Base-by-base conservation (phyloP, 2,113 vertebrate genomes). In the Entomyzon cyanotis region DNA sequence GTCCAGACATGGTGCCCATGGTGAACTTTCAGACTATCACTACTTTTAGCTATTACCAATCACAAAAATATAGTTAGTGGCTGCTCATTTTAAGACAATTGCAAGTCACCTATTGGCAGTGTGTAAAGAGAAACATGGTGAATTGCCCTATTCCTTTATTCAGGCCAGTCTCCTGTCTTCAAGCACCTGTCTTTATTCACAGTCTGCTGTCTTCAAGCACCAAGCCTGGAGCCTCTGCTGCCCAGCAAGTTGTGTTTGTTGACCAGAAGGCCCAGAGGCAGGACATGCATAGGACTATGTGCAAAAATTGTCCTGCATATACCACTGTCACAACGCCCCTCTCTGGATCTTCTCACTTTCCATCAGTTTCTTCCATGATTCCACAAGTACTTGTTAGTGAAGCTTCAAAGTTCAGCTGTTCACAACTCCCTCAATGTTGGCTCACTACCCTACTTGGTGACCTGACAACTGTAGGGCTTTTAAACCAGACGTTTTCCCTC, bases 1-100 rank as follows among this genome's bases (percentile, higher is more conserved):
- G 88, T 80, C 85, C 90, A 93, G 85, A 86, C 83, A 30, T 24
- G n/a, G 28, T 65, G 85, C 23, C 88, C 93, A 82, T 77, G 88
- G 88, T 33, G 79, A 88, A 15, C 53, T 65, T 87, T 39, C 55
- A 95, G 59, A 83, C 65, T 88, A 52, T 62, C 71, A 25, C 67
- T 85, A 52, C 84, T 87, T 83, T 69, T 76, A 85, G 49, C 65
- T 84, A 25, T 65, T 93, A 77, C 50, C 55, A 49, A 13, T 85
- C 8, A 6, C 70, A 93, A 65, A 74, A 73, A 71, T 41, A 15
- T 64, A 56, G 73, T 76, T 76, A 46, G 50, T 15, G 9, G 65
- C 46, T 63, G 22, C 50, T 77, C 46, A 8, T 77, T 95, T 77
- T 17, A 84, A 84, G 85, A 76, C 46, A 90, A 58, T 58, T 86